Evolutionary conservation across 2,797 vertebrate species (phyloP), one percentile per base, ranked within the genome.

Genomic region (Carapus acus): DNA sequence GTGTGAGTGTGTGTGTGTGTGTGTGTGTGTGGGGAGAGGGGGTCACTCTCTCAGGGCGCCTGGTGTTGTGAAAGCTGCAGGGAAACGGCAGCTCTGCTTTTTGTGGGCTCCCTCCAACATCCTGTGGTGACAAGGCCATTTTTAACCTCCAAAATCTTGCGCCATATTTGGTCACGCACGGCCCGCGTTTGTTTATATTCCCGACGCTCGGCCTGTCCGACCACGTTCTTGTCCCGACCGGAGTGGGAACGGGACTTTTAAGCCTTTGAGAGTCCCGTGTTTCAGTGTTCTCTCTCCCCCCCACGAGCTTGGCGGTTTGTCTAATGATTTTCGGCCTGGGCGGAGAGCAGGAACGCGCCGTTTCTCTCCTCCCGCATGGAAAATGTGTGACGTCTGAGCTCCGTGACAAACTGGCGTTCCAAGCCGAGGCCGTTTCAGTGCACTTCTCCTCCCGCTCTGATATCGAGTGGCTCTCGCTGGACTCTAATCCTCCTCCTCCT

Each of bases 141-240:
- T 82, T 69, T 77, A 78, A 83, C 74, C 69, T 59, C 69, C 40
- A 61, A n/a, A 82, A 73, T 71, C 62, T 37, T 76, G 47, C 45
- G 55, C 82, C 82, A 74, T 87, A 83, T 87, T 86, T 85, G 82
- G 85, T 79, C 74, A 81, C 61, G 81, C 75, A 75, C 65, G 58
- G 71, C 58, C 52, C 51, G 77, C 79, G 69, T 75, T 83, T 85
- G 80, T 83, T 87, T 85, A 82, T 69, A 76, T 84, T 84, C 60
- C 54, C 73, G 76, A 61, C 54, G 58, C 73, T 73, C 69, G 72
- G 71, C 75, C 24, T 55, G 39, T 65, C 61, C 36, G 55, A 74
- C 77, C 70, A 75, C 68, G 57, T 61, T 74, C 63, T 60, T 65
- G 56, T 61, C 78, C 61, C 62, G 63, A 74, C 46, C 54, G 11